These are phyloP conservation scores for Echiichthys vipera DNA, from an alignment of 2,797 vertebrate genomes.

Conservation along the genomic window DNA sequence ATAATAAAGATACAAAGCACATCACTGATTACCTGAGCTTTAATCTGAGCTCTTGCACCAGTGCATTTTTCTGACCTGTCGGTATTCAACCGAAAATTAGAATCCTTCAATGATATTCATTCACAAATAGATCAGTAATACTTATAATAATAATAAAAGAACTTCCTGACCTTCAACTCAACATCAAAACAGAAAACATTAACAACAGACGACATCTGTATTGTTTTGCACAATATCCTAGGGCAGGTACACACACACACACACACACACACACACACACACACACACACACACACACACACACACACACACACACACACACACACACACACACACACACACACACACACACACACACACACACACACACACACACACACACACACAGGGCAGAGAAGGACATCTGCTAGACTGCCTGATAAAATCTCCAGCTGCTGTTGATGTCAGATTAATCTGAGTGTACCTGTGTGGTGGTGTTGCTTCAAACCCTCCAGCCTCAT, in stretches of 20 bases:
- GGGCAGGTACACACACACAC: slow-evolving; percentile 26
- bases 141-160: no score
- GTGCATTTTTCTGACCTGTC: not conserved
- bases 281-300: slow-evolving; percentile 3
- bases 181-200: slow-evolving; percentile 50
- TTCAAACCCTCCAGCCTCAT: slow-evolving; percentile 48
- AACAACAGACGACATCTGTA: slow-evolving; percentile 49
- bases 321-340: slow-evolving; percentile 8
- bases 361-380: no score
- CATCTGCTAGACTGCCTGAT: slow-evolving; percentile 53
- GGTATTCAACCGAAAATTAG: not conserved
- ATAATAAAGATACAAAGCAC: no score
- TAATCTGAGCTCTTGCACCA: not conserved
- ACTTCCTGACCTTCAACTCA: slow-evolving; percentile 1
- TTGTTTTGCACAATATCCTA: slow-evolving; percentile 43
- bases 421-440: slow-evolving; percentile 57
- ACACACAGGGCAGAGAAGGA: slow-evolving; percentile 33
- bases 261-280: not conserved
- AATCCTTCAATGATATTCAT: not conserved
- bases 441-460: slow-evolving; percentile 40
- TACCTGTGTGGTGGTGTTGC: slow-evolving; percentile 33
- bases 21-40: not conserved
- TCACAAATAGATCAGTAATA: not conserved
- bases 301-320: slow-evolving; percentile 3
- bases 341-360: no score